Percentiles rank a stretch among this genome's conserved stretches.
Conservation (phyloP, 2,888 invertebrate species). For the Lathronympha strigana region DNA sequence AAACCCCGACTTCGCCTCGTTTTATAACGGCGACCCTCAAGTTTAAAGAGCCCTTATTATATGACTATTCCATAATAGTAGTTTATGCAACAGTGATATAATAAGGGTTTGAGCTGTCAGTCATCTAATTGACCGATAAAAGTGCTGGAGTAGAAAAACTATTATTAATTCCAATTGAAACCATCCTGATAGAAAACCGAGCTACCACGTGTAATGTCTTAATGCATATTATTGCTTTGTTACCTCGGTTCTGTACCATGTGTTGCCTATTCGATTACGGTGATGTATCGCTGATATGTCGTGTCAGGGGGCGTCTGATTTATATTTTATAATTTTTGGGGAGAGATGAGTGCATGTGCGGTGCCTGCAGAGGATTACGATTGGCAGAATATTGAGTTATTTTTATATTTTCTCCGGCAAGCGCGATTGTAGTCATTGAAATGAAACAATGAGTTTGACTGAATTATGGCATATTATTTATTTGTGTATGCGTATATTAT, state of each 20-base stretch:
- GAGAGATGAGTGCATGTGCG: constrained; percentile 3
- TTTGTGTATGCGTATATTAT: too few species aligned
- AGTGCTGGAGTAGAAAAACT: too few species aligned
- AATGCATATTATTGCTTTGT: constrained; percentile 32
- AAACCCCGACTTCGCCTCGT: too few species aligned
- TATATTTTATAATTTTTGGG: constrained; percentile 37
- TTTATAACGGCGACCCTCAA: too few species aligned
- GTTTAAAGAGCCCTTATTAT: too few species aligned
- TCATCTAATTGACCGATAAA: constrained; percentile 26
- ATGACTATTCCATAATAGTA: too few species aligned
- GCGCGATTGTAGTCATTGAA: too few species aligned
- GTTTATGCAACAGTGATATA: too few species aligned
- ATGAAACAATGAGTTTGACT: too few species aligned
- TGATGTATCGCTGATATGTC: constrained; percentile 27
- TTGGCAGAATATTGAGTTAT: neutral
- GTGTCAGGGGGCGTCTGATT: constrained; percentile 32
- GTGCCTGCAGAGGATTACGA: neutral
- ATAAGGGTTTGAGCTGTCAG: too few species aligned
- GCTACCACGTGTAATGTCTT: constrained; percentile 36
- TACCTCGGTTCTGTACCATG: constrained; percentile 19
- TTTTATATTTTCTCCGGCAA: neutral
- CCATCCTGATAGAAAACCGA: neutral
- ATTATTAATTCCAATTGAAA: too few species aligned
- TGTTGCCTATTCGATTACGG: constrained; percentile 37
- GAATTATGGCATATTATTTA: too few species aligned